Conservation (phyloP, 92 coral and sea anemone species). For the Parazoanthus atlanticus region DNA sequence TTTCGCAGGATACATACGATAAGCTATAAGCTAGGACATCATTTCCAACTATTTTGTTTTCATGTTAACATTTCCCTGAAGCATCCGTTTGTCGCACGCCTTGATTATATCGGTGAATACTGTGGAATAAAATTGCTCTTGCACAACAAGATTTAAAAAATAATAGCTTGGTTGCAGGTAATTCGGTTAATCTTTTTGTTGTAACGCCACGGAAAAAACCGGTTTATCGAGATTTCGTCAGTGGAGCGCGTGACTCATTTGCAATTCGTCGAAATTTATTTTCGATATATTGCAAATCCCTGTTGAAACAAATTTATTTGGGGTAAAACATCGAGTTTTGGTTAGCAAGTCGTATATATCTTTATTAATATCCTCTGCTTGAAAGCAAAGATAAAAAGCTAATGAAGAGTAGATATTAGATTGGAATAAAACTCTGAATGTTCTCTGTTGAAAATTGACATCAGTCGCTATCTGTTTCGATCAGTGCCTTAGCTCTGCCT, state of each 20-base stretch:
- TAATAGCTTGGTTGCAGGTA: neutral
- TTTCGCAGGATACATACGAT: neutral
- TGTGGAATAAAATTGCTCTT: neutral
- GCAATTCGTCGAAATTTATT: constrained; percentile 6
- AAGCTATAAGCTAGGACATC: neutral
- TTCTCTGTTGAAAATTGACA: neutral
- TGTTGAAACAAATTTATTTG: neutral
- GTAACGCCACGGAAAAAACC: constrained; percentile 45
- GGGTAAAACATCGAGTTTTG: neutral
- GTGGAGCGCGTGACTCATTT: constrained; percentile 46
- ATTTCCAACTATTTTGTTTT: neutral
- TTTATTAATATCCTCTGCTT: neutral
- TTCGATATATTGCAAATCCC: neutral
- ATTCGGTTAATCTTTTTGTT: neutral
- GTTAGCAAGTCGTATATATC: neutral
- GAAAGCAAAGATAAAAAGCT: neutral
- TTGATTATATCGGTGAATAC: neutral
- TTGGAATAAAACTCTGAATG: neutral
- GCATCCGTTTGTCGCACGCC: neutral
- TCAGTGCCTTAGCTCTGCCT: neutral
- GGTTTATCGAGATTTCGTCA: constrained; percentile 16
- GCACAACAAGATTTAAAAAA: neutral
- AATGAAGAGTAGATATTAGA: neutral
- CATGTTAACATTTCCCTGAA: neutral
- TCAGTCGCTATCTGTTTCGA: neutral